Evolutionary conservation across 2,113 vertebrate genomes (phyloP).

Genomic region (Serinus canaria): DNA sequence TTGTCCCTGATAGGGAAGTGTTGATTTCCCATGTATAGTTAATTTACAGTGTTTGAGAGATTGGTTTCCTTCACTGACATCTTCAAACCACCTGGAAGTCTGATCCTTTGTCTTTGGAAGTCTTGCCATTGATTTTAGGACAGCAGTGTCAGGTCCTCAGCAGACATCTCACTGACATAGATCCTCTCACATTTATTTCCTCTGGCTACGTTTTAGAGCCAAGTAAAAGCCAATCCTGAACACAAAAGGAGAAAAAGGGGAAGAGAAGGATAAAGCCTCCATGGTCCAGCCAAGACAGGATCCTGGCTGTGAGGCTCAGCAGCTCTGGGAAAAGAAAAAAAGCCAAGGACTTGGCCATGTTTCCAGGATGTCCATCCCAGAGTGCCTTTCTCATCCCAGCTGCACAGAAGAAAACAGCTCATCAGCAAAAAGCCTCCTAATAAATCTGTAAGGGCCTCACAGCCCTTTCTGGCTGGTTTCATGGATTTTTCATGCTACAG

Average conservation of each 20-base stretch:
- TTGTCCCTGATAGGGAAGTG: background rate
- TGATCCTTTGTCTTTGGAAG: background rate
- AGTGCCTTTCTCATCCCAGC: background rate
- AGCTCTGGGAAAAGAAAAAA: background rate
- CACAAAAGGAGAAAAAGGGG: background rate
- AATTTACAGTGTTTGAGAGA: background rate
- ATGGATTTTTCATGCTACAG: background rate
- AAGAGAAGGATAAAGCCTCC: background rate
- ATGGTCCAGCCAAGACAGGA: background rate
- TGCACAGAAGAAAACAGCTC: background rate
- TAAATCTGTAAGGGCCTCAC: conserved; percentile 1
- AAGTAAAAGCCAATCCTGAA: background rate
- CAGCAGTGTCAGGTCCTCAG: background rate
- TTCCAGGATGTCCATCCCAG: background rate
- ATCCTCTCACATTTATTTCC: background rate
- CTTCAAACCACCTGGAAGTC: background rate
- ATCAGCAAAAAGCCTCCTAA: conserved; percentile 2
- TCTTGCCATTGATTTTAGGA: background rate
- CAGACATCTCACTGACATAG: background rate
- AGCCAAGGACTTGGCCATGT: background rate
- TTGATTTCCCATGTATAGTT: rapidly evolving
- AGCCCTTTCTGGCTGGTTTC: background rate
- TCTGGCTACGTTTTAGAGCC: background rate
- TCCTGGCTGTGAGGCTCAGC: background rate
- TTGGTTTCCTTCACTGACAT: background rate